These are phyloP conservation scores for Sclerodermus sp. DNA, from an alignment of 2,888 invertebrate genomes.

Conservation along the genomic window DNA sequence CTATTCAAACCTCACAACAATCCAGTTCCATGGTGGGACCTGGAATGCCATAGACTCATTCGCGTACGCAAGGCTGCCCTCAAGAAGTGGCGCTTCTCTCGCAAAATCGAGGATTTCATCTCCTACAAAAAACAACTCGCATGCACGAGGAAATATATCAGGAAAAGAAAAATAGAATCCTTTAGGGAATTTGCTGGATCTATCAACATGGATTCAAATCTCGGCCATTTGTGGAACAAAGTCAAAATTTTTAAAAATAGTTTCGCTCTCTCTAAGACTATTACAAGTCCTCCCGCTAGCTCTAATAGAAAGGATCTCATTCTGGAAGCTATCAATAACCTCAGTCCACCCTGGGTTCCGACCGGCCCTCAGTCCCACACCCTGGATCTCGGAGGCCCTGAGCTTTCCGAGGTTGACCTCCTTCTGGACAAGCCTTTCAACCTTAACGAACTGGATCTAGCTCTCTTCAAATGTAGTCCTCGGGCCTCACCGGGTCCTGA, in stretches of 20 bases:
- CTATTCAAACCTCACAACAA: too few species aligned
- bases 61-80: neutral
- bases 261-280: neutral
- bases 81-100: slow-evolving; percentile 3
- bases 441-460: slow-evolving; percentile 12
- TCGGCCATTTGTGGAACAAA: slow-evolving; percentile 8
- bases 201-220: slow-evolving; percentile 1
- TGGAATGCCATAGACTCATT: neutral
- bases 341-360: too few species aligned
- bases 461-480: slow-evolving; percentile 6
- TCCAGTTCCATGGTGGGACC: slow-evolving; percentile 6
- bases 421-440: neutral
- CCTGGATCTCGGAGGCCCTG: too few species aligned
- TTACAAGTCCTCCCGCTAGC: too few species aligned
- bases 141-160: slow-evolving; percentile 3
- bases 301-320: too few species aligned
- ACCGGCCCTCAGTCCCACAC: too few species aligned
- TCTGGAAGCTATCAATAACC: too few species aligned
- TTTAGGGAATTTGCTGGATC: slow-evolving; percentile 6
- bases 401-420: too few species aligned
- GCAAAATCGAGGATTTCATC: neutral
- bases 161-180: slow-evolving; percentile 6
- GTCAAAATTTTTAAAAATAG: slow-evolving; percentile 12
- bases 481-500: slow-evolving; percentile 18
- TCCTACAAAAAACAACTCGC: slow-evolving; percentile 3